Conservation (phyloP, 2,113 vertebrate genomes). For the Edolisoma coerulescens region DNA sequence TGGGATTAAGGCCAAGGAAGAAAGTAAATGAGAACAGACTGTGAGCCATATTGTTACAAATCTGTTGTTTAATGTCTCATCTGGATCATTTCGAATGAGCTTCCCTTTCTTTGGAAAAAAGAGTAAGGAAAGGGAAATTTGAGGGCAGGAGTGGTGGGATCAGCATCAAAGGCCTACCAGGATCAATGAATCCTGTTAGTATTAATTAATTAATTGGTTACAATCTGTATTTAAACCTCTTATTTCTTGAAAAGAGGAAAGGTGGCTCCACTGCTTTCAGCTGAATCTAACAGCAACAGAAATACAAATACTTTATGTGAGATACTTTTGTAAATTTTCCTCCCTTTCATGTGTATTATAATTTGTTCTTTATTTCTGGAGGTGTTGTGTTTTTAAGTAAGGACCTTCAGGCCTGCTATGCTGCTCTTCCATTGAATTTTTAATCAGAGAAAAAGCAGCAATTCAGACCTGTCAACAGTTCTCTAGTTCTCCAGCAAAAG, state of each 20-base stretch:
- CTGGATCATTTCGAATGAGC: not conserved
- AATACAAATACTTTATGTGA: not conserved
- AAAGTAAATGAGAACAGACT: not conserved
- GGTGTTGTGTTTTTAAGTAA: not conserved
- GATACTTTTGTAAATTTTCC: not conserved
- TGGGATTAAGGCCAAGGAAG: not conserved
- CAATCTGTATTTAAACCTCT: not conserved
- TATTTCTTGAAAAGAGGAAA: not conserved
- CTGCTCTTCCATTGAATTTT: not conserved
- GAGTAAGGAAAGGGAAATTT: not conserved
- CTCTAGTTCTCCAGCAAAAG: not conserved
- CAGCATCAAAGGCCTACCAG: not conserved
- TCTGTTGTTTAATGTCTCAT: not conserved
- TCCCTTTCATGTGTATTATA: not conserved
- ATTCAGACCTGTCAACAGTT: not conserved
- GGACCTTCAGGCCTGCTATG: not conserved
- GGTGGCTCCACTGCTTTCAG: not conserved
- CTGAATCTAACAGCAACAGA: not conserved
- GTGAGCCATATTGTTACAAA: not conserved
- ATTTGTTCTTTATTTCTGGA: not conserved
- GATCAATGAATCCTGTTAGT: not conserved
- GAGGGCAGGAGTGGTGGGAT: not conserved
- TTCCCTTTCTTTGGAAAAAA: not conserved
- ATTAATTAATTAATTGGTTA: not conserved
- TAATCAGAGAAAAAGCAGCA: not conserved